Evolutionary conservation across 2,888 invertebrate species (phyloP).

Genomic region (Drosophila robusta): DNA sequence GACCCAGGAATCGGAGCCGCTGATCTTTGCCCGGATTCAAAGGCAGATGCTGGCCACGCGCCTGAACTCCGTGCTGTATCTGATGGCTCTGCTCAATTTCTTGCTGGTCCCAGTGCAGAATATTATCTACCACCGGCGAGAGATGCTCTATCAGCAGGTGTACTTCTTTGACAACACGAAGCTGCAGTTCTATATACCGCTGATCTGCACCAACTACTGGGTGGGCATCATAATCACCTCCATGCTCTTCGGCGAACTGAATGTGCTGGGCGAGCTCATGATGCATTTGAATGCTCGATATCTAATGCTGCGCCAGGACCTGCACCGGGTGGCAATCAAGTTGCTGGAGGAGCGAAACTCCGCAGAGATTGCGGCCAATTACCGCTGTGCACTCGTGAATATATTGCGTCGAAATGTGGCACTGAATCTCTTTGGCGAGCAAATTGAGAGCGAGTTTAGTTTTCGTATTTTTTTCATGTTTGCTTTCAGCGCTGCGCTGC

Average conservation of each 20-base stretch:
- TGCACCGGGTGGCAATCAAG: conserved; percentile 27
- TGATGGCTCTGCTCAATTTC: conserved; percentile 64
- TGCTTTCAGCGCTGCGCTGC: conserved; percentile 70
- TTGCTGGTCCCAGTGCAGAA: conserved; percentile 60
- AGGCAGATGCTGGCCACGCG: conserved; percentile 63
- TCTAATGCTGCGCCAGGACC: conserved; percentile 61
- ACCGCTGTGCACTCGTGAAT: conserved; percentile 50
- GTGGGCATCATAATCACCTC: conserved; percentile 65
- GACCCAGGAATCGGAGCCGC: conserved; percentile 41
- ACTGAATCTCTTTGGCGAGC: conserved; percentile 69
- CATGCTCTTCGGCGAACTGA: conserved; percentile 74
- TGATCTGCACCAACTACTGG: conserved; percentile 64
- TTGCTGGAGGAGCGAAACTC: conserved; percentile 16
- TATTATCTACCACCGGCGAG: conserved; percentile 53
- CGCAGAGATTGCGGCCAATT: conserved; percentile 48
- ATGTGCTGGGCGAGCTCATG: conserved; percentile 77
- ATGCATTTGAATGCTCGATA: conserved; percentile 80
- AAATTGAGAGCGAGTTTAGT: conserved; percentile 70
- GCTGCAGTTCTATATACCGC: conserved; percentile 54
- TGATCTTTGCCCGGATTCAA: conserved; percentile 56
- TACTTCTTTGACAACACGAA: conserved; percentile 71
- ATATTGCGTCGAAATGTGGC: conserved; percentile 68
- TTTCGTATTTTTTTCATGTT: conserved; percentile 80
- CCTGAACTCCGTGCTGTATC: conserved; percentile 64
- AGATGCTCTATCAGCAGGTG: conserved; percentile 72